Evolutionary conservation across 2,113 vertebrate species (phyloP).

Genomic region (Thymallus thymallus): DNA sequence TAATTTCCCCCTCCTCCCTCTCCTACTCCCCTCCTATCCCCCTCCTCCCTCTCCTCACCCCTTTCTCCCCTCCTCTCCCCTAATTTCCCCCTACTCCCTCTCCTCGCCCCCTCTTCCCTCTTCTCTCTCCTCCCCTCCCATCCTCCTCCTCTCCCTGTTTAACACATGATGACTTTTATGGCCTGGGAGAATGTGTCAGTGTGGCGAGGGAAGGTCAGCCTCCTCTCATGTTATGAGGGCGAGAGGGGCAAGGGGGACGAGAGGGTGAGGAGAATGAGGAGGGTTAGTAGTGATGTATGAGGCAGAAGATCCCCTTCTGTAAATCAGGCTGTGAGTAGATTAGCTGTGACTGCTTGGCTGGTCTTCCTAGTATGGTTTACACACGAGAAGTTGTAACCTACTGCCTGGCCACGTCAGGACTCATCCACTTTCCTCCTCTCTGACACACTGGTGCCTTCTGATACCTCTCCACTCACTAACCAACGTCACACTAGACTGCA

Average conservation of each 20-base stretch:
- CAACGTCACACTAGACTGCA: not conserved
- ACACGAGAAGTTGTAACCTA: not conserved
- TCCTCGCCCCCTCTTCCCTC: no score
- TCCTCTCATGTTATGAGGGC: not conserved
- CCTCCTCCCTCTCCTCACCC: not conserved
- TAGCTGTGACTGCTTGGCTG: constrained; percentile 23
- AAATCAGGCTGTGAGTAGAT: constrained; percentile 32
- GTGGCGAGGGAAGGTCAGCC: constrained; percentile 14
- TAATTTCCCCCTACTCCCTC: not conserved
- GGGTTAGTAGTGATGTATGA: constrained; percentile 2
- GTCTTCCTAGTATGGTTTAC: no score
- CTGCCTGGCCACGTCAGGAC: constrained; percentile 1
- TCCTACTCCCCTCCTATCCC: not conserved
- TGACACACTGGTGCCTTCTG: constrained; percentile 13
- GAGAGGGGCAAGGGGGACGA: not conserved
- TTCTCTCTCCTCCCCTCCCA: no score
- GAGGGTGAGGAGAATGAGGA: not conserved
- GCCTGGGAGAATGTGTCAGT: constrained; percentile 28
- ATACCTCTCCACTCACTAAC: not conserved
- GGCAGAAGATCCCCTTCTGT: constrained; percentile 19
- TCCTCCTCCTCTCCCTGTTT: not conserved
- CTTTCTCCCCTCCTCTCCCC: not conserved
- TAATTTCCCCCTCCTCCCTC: no score
- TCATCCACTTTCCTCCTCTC: constrained; percentile 11
- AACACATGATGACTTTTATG: constrained; percentile 33